Conservation (phyloP, 2,797 vertebrate genomes). For the Cynopterus sphinx region DNA sequence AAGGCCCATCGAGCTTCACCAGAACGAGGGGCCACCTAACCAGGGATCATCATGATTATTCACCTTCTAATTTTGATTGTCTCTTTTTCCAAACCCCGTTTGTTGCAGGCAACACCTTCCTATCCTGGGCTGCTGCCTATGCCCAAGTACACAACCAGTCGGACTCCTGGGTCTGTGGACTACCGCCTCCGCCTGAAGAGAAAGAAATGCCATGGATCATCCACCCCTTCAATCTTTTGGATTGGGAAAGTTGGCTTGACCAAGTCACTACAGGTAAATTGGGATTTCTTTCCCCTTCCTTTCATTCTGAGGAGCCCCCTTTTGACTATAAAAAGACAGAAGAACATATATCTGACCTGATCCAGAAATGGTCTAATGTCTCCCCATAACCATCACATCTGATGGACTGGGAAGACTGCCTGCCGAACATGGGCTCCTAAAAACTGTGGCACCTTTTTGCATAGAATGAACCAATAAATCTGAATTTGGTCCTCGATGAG, state of each 20-base stretch:
- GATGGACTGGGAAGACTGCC: background rate
- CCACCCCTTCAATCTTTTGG: background rate
- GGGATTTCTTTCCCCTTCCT: background rate
- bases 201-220: background rate
- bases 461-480: background rate
- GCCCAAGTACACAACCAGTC: background rate
- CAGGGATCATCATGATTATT: too few relatives aligned
- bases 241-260: background rate
- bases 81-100: background rate
- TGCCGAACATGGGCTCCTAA: background rate
- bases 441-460: background rate
- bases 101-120: background rate
- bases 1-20: background rate
- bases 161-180: background rate
- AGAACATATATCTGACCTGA: background rate
- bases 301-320: background rate
- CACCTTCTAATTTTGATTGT: too few relatives aligned
- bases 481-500: background rate
- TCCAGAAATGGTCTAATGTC: background rate
- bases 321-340: background rate
- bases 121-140: background rate
- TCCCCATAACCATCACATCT: background rate
- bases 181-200: background rate
- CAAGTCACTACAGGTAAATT: background rate
- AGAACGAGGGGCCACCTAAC: background rate